Evolutionary conservation across 1,140 invertebrate species (phyloP).

Genomic region (Atta texana): DNA sequence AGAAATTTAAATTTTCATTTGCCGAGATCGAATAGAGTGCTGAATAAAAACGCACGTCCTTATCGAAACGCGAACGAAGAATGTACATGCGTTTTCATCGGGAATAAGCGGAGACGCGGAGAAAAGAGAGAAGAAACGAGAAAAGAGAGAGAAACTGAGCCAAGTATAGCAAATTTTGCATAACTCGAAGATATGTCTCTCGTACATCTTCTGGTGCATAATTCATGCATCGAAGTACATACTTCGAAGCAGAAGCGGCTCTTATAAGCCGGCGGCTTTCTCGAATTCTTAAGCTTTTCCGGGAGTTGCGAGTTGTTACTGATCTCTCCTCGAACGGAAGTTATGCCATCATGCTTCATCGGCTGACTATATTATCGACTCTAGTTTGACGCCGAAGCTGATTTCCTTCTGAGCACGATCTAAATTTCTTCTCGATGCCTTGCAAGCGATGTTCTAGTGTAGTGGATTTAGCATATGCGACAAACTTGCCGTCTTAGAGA

Average conservation of each 20-base stretch:
- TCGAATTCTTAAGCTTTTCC: constrained; percentile 65
- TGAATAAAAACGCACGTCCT: constrained; percentile 44
- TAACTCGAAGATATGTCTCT: constrained; percentile 49
- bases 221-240: constrained; percentile 68
- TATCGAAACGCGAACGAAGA: constrained; percentile 40
- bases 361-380: constrained; percentile 59
- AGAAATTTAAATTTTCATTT: constrained; percentile 46
- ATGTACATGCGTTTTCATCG: constrained; percentile 26
- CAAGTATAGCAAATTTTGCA: constrained; percentile 49
- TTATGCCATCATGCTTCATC: constrained; percentile 52
- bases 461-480: constrained; percentile 33
- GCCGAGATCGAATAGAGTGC: constrained; percentile 15
- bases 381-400: constrained; percentile 45
- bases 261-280: constrained; percentile 57
- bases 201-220: constrained; percentile 64
- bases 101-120: background rate
- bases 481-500: constrained; percentile 28
- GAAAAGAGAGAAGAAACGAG: background rate
- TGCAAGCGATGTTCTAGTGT: background rate
- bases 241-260: constrained; percentile 39
- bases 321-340: constrained; percentile 53
- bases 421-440: constrained; percentile 40
- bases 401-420: constrained; percentile 37
- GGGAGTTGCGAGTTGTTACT: constrained; percentile 62
- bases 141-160: background rate